Evolutionary conservation across 2,888 invertebrate species (phyloP).

Genomic region (Fabriciana adippe): DNA sequence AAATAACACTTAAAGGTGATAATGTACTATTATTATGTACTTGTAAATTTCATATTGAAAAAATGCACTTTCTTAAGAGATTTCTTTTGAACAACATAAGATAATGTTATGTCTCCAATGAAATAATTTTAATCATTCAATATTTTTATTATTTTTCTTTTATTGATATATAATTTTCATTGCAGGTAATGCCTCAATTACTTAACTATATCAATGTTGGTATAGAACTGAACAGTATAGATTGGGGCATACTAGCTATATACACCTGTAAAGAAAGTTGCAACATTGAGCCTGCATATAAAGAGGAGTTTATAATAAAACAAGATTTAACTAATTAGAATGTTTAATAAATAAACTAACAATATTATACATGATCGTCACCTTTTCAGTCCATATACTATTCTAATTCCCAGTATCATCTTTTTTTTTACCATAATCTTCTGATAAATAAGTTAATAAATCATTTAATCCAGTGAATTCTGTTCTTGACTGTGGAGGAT

Average conservation of each 20-base stretch:
- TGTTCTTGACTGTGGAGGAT: conserved; percentile 90
- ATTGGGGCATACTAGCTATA: conserved; percentile 94
- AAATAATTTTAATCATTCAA: background rate
- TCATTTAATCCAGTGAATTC: conserved; percentile 94
- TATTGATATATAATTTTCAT: conserved; percentile 11
- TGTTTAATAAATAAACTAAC: conserved; percentile 29
- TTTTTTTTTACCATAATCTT: conserved; percentile 75
- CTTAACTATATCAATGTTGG: conserved; percentile 87
- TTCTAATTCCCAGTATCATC: conserved; percentile 21
- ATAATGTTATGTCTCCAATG: no score
- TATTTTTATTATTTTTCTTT: background rate
- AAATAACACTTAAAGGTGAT: no score
- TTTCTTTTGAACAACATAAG: background rate
- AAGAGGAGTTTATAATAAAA: conserved; percentile 90
- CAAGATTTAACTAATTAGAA: conserved; percentile 86
- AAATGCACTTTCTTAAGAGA: background rate
- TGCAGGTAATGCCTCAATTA: conserved; percentile 92
- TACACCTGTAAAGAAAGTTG: conserved; percentile 94
- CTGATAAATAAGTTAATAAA: conserved; percentile 89
- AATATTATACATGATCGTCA: conserved; percentile 15
- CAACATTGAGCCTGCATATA: conserved; percentile 84
- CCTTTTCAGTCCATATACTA: background rate
- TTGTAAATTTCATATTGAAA: no score
- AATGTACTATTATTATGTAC: no score
- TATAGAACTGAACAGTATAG: conserved; percentile 84